Base-by-base conservation (phyloP, 2,113 vertebrate species). In the Cheirogaleus medius region DNA sequence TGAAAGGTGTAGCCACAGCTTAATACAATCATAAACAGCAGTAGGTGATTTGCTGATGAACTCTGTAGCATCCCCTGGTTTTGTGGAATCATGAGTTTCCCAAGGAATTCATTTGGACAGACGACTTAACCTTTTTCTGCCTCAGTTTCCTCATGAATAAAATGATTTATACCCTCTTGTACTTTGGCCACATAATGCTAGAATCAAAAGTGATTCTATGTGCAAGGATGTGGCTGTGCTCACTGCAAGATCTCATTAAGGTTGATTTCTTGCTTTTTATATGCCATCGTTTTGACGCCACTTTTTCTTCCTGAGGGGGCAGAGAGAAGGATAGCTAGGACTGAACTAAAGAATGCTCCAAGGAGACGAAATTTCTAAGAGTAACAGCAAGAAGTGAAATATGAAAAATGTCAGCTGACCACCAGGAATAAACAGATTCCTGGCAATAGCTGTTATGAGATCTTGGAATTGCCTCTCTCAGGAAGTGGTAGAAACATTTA, bases 401-500 rank as follows among this genome's bases (percentile, higher is more conserved):
- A 56, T 93, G 89, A 95, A 87, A 95, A 78, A 71, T 52, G 60
- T 97, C 96, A 97, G 93, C 96, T 97, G 97, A 96, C 93, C 95
- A 92, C 69, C 63, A 76, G 93, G 87, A 94, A 93, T 91, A 97
- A 97, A 94, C 94, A 97, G 86, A 97, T 98, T 97, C 89, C 96
- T 93, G 96, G 97, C 94, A 97, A 52, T 58, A 63, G 69, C 94
- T 86, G 69, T 97, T 83, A 93, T 76, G 69, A 87, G 71, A 84
- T 83, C 8, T 80, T 94, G 93, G 91, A 94, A 97, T 96, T 89
- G 97, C 97, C 60, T 96, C 76, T 97, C 97, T 91, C 96, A 94
- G 98, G 96, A 98, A 97, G 97, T 68, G 69, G 91, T 91, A 34
- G 93, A 84, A 97, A 94, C 96, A 91, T 96, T 97, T 94, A 97